A percentile compares a stretch with the other conserved stretches of the same genome.
phyloP scores from a whole-genome alignment of 1,140 invertebrate genomes.

The Bombus picipes region DNA sequence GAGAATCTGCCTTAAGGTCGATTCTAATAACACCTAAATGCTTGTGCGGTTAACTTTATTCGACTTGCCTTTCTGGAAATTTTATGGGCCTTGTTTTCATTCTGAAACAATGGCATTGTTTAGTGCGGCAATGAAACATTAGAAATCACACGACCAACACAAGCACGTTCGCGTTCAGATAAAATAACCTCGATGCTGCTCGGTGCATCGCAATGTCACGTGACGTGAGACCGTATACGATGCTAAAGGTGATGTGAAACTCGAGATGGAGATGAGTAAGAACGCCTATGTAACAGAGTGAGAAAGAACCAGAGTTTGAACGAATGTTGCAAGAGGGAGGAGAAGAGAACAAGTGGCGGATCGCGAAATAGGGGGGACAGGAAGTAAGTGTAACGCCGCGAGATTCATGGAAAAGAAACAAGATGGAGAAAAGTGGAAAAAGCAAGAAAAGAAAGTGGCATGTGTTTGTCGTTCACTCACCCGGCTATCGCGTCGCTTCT shows the following conservation, averaged over 20 bases:
- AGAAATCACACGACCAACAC: constrained; percentile 10
- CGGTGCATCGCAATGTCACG: constrained; percentile 49
- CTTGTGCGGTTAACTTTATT: background rate
- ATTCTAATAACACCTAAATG: too few relatives aligned
- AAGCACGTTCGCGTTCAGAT: background rate
- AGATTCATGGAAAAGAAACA: constrained; percentile 31
- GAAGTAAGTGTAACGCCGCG: constrained; percentile 34
- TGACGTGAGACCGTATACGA: constrained; percentile 41
- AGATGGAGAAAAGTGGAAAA: constrained; percentile 31
- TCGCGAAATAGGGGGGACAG: constrained; percentile 3
- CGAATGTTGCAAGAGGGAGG: background rate
- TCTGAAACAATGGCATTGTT: background rate
- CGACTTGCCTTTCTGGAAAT: background rate
- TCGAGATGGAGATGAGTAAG: constrained; percentile 55
- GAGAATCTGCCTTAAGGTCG: too few relatives aligned
- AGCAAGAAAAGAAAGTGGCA: constrained; percentile 51
- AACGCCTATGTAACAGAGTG: background rate
- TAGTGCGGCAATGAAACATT: background rate
- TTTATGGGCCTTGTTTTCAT: background rate
- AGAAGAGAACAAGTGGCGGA: background rate
- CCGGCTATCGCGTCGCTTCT: constrained; percentile 8
- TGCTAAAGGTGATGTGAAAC: constrained; percentile 65
- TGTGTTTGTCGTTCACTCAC: constrained; percentile 62
- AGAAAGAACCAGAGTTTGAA: background rate
- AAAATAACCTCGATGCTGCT: constrained; percentile 9